These are phyloP conservation scores for Tricholaema leucomelas DNA, from an alignment of 2,113 vertebrate species.

Conservation along the genomic window DNA sequence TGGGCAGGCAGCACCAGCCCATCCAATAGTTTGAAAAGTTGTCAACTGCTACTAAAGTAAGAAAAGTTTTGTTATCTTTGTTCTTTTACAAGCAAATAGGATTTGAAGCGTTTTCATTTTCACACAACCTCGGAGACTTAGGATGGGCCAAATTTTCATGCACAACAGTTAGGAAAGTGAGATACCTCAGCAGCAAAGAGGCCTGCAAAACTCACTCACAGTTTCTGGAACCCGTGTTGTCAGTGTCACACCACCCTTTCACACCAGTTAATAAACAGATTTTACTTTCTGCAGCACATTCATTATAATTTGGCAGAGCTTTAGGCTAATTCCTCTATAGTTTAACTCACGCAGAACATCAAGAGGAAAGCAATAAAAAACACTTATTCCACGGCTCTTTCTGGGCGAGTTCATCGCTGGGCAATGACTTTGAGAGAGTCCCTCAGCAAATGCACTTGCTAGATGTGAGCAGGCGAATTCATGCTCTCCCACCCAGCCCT, in stretches of 20 bases:
- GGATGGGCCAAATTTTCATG: not conserved
- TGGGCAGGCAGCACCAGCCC: not conserved
- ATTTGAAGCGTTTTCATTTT: not conserved
- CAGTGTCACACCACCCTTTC: not conserved
- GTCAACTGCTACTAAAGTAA: not conserved
- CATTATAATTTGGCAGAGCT: not conserved
- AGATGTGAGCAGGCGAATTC: not conserved
- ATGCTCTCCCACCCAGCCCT: not conserved
- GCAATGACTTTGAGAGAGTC: not conserved
- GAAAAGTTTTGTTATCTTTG: not conserved
- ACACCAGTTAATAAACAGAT: not conserved
- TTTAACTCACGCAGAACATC: not conserved
- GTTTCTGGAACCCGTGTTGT: not conserved
- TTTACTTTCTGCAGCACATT: not conserved
- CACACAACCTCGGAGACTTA: not conserved
- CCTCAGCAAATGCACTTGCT: not conserved
- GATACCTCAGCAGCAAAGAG: not conserved
- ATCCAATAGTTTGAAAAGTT: not conserved
- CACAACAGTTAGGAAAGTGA: accelerated
- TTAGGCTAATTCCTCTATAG: not conserved
- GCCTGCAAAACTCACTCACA: not conserved
- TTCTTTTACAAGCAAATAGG: not conserved
- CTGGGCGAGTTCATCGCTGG: not conserved
- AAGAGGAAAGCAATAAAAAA: not conserved
- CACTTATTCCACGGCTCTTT: not conserved